Evolutionary conservation across 2,888 invertebrate genomes (phyloP).

Genomic region (Cetonia aurata): DNA sequence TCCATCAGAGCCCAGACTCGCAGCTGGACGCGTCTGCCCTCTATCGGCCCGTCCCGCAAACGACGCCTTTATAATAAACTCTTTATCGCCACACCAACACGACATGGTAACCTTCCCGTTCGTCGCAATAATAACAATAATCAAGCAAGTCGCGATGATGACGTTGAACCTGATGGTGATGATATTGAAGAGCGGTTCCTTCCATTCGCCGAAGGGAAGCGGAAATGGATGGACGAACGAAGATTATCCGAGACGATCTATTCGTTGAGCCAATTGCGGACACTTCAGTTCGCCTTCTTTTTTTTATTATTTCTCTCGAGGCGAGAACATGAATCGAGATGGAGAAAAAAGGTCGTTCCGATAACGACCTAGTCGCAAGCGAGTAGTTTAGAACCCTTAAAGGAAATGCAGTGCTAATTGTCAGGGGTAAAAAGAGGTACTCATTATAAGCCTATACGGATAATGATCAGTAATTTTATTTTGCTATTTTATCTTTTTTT

Average conservation of each 20-base stretch:
- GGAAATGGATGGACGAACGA: neutral
- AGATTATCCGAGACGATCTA: neutral
- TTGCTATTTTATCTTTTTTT: neutral
- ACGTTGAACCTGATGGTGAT: neutral
- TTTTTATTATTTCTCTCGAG: neutral
- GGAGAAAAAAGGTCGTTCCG: neutral
- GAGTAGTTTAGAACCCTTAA: neutral
- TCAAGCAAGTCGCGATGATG: neutral
- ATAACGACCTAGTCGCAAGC: neutral
- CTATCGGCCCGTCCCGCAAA: neutral
- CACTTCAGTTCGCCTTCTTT: neutral
- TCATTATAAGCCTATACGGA: neutral
- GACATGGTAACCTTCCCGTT: no score
- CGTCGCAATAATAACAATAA: no score
- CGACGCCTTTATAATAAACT: no score
- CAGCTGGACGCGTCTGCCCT: neutral
- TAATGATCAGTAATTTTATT: neutral
- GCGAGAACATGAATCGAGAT: neutral
- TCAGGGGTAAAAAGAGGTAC: no score
- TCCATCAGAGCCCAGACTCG: no score
- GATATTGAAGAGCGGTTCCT: no score
- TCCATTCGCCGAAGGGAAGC: neutral
- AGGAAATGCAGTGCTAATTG: neutral
- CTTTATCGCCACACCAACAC: no score
- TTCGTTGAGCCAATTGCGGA: neutral